Conservation (phyloP, 2,113 vertebrate genomes). For the Muscicapa adusta region DNA sequence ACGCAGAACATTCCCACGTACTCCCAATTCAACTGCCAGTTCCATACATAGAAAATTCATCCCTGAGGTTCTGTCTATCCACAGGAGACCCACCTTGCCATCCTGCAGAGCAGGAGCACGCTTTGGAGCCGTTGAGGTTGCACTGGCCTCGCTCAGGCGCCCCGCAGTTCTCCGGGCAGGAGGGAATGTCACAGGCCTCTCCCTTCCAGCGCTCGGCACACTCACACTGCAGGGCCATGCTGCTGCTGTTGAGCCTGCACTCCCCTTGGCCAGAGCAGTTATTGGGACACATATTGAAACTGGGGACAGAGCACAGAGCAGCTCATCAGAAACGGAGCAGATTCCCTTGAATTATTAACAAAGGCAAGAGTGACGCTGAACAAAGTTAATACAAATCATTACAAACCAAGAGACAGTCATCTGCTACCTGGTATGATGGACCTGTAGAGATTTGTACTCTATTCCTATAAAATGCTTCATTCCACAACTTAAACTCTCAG, state of each 20-base stretch:
- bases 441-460: neutral
- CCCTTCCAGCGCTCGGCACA: slow-evolving; percentile 88
- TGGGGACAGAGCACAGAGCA: slow-evolving; percentile 37
- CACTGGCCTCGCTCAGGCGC: slow-evolving; percentile 80
- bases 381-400: neutral
- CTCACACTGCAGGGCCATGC: slow-evolving; percentile 74
- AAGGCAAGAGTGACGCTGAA: neutral
- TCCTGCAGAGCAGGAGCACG: slow-evolving; percentile 76
- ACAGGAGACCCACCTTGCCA: slow-evolving; percentile 87
- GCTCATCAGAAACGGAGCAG: neutral
- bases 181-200: slow-evolving; percentile 86
- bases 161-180: slow-evolving; percentile 82
- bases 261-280: slow-evolving; percentile 89
- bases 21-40: neutral
- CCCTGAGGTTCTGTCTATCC: fast-evolving
- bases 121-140: slow-evolving; percentile 55
- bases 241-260: slow-evolving; percentile 74
- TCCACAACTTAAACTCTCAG: neutral
- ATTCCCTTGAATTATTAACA: neutral
- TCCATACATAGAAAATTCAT: fast-evolving
- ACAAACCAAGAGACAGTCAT: neutral
- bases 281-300: slow-evolving; percentile 89
- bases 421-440: neutral
- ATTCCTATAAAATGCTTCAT: neutral
- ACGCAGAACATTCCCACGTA: fast-evolving